Conservation (phyloP, 2,888 invertebrate genomes). For the Lamellibrachia satsuma region DNA sequence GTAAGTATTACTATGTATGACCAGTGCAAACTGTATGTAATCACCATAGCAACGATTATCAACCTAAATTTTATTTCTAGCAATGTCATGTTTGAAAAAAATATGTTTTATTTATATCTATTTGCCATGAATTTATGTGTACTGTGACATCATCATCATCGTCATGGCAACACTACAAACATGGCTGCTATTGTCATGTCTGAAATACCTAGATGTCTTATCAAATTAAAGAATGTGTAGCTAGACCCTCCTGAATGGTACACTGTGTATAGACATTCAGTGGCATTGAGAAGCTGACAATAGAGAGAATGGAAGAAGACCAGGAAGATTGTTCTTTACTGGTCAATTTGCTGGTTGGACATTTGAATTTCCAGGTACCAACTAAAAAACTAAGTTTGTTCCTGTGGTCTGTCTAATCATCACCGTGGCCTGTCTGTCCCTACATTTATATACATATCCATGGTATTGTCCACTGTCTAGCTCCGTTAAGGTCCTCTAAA, state of each 20-base stretch:
- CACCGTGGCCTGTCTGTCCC: background rate
- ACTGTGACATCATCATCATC: background rate
- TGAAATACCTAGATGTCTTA: background rate
- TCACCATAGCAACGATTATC: background rate
- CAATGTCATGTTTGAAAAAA: background rate
- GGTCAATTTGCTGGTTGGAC: background rate
- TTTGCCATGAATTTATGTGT: background rate
- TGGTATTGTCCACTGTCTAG: background rate
- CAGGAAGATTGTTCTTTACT: background rate
- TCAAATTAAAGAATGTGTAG: background rate
- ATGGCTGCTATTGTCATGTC: background rate
- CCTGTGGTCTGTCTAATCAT: background rate
- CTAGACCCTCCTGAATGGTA: background rate
- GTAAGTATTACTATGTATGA: no score
- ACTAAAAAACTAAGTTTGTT: background rate
- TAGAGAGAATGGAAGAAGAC: conserved; percentile 25
- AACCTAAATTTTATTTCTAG: background rate
- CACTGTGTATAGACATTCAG: background rate
- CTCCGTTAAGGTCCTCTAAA: background rate
- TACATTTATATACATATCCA: background rate
- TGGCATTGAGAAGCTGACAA: background rate
- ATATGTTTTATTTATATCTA: background rate
- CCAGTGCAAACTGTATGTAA: background rate
- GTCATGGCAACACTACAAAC: background rate
- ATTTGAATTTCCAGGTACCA: conserved; percentile 17